Conservation (phyloP, 2,888 invertebrate species). For the Ormyrus labotus region DNA sequence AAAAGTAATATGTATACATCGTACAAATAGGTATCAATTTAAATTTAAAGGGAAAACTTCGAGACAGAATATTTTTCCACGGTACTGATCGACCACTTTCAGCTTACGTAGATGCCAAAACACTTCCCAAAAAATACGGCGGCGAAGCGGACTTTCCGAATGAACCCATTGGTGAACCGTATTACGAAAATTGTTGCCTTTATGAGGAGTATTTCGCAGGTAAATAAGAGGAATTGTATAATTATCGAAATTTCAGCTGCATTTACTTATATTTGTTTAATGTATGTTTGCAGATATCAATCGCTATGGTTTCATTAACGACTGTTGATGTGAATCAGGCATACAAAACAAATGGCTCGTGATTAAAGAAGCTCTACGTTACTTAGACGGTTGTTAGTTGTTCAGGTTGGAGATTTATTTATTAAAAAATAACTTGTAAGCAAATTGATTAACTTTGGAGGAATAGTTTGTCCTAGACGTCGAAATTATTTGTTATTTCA, state of each 20-base stretch:
- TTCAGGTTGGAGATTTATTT: neutral
- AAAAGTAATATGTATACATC: neutral
- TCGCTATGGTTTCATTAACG: slow-evolving; percentile 29
- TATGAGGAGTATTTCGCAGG: slow-evolving; percentile 79
- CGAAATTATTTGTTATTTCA: too few relatives aligned
- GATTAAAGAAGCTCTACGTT: neutral
- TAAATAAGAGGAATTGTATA: slow-evolving; percentile 8
- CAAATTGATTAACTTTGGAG: too few relatives aligned
- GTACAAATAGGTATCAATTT: too few relatives aligned
- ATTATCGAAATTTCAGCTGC: neutral
- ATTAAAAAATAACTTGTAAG: neutral
- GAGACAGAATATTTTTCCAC: slow-evolving; percentile 86
- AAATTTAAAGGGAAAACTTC: slow-evolving; percentile 83
- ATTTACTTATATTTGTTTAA: neutral
- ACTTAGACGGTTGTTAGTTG: neutral
- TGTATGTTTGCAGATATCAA: slow-evolving; percentile 27
- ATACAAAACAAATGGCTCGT: neutral
- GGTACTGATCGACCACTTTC: slow-evolving; percentile 82
- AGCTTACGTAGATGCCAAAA: slow-evolving; percentile 79
- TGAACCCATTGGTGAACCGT: slow-evolving; percentile 79
- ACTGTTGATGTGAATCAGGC: neutral
- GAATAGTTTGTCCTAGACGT: too few relatives aligned
- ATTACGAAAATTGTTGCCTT: slow-evolving; percentile 82
- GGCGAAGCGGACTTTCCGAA: slow-evolving; percentile 82
- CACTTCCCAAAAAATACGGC: slow-evolving; percentile 82